These are phyloP conservation scores for Euclidia mi DNA, from an alignment of 2,888 invertebrate species.

Conservation along the genomic window DNA sequence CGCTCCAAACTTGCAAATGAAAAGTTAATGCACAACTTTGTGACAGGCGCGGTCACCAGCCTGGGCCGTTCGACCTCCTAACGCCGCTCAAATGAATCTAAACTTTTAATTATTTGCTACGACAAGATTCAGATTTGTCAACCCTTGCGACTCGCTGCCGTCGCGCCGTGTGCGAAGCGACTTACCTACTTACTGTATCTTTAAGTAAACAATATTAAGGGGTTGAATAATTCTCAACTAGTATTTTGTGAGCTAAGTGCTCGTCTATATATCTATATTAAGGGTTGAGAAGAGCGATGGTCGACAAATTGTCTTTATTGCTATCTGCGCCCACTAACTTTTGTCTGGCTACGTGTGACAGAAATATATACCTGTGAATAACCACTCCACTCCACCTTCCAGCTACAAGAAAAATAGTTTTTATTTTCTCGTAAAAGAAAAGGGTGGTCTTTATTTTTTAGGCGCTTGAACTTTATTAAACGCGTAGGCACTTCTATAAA, in stretches of 20 bases:
- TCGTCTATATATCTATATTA: too few relatives aligned
- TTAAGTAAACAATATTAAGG: too few relatives aligned
- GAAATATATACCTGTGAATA: too few relatives aligned
- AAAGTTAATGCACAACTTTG: constrained; percentile 84
- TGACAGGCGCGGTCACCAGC: constrained; percentile 75
- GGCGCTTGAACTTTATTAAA: constrained; percentile 59
- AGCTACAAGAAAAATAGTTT: constrained; percentile 55
- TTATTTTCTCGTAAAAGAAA: constrained; percentile 49
- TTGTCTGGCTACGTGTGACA: too few relatives aligned
- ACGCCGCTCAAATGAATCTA: constrained; percentile 73
- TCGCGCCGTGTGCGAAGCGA: not conserved
- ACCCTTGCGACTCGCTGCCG: constrained; percentile 11
- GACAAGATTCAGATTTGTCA: constrained; percentile 69
- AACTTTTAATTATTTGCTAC: constrained; percentile 80
- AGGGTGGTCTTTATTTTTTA: constrained; percentile 55
- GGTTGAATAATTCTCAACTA: too few relatives aligned
- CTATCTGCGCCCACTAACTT: too few relatives aligned
- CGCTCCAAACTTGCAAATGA: constrained; percentile 83
- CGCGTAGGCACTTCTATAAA: constrained; percentile 41
- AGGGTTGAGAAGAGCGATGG: too few relatives aligned
- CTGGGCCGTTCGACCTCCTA: constrained; percentile 64
- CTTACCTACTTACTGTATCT: constrained; percentile 50
- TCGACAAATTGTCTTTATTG: too few relatives aligned
- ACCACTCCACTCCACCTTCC: too few relatives aligned
- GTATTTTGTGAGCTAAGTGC: too few relatives aligned